Percentiles rank a stretch among this genome's conserved stretches.
These are phyloP conservation scores for Hemitrygon akajei DNA, from an alignment of 2,797 vertebrate species.

Conservation along the genomic window DNA sequence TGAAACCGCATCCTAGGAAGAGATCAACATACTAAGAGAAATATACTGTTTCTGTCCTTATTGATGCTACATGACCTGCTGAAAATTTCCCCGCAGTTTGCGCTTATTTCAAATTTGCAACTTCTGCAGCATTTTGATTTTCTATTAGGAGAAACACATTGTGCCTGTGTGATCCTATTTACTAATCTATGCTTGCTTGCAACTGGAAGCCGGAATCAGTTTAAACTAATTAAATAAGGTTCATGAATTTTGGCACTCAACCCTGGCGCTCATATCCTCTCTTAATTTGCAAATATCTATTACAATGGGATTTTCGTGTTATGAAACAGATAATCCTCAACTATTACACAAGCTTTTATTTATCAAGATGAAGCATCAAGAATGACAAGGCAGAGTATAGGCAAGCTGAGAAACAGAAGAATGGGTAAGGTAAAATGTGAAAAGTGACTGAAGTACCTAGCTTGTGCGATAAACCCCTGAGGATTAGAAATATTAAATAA, in stretches of 20 bases:
- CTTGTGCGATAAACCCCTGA: neutral
- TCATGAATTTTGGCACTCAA: neutral
- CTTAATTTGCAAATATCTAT: neutral
- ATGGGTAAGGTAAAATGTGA: neutral
- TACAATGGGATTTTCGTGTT: too few species aligned
- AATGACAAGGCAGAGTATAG: neutral
- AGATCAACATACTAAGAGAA: neutral
- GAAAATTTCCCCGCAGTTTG: too few species aligned
- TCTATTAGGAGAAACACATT: neutral
- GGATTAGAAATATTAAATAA: neutral
- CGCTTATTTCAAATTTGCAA: too few species aligned
- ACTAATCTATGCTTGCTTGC: neutral
- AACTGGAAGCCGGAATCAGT: neutral
- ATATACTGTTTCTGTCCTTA: too few species aligned
- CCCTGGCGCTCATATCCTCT: neutral
- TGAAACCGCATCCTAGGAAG: neutral
- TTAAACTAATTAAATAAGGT: conserved; percentile 16
- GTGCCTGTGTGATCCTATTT: neutral
- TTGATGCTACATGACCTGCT: too few species aligned
- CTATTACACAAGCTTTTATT: neutral
- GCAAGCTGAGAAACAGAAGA: neutral
- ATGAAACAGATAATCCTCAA: conserved; percentile 5
- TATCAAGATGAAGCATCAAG: neutral
- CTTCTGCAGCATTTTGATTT: too few species aligned
- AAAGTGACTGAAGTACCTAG: neutral